Evolutionary conservation across 2,113 vertebrate species (phyloP).

Genomic region (Blennius ocellaris): DNA sequence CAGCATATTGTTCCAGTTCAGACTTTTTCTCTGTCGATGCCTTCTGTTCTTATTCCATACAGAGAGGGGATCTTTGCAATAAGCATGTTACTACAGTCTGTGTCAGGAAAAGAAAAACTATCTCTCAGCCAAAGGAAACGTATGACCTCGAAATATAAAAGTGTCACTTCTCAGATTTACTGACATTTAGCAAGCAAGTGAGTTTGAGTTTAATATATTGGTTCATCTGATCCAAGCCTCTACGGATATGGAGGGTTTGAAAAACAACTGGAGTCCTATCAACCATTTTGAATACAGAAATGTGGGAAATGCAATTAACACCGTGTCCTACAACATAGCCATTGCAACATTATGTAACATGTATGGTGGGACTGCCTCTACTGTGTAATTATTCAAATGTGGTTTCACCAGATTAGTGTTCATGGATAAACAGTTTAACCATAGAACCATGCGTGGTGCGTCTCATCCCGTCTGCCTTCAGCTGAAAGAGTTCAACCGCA

Average conservation of each 20-base stretch:
- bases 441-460: not conserved
- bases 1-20: slow-evolving; percentile 17
- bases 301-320: too few species aligned
- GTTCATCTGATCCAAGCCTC: not conserved
- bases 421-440: slow-evolving; percentile 14
- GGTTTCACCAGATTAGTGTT: slow-evolving; percentile 7
- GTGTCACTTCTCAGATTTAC: slow-evolving; percentile 9
- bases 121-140: slow-evolving; percentile 1
- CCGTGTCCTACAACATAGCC: not conserved
- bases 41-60: not conserved
- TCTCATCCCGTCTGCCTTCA: too few species aligned
- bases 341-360: not conserved
- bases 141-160: slow-evolving; percentile 14
- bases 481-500: slow-evolving; percentile 13
- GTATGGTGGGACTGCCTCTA: not conserved
- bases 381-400: not conserved
- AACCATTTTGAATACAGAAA: not conserved
- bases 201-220: slow-evolving; percentile 10
- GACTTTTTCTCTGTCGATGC: slow-evolving; percentile 5
- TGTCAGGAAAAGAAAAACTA: slow-evolving; percentile 16
- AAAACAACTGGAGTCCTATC: not conserved
- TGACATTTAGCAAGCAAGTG: not conserved
- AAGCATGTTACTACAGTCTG: slow-evolving; percentile 11
- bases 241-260: not conserved
- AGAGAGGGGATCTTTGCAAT: slow-evolving; percentile 1